Evolutionary conservation across 2,888 invertebrate genomes (phyloP).

Genomic region (Rhorus exstirpatorius): DNA sequence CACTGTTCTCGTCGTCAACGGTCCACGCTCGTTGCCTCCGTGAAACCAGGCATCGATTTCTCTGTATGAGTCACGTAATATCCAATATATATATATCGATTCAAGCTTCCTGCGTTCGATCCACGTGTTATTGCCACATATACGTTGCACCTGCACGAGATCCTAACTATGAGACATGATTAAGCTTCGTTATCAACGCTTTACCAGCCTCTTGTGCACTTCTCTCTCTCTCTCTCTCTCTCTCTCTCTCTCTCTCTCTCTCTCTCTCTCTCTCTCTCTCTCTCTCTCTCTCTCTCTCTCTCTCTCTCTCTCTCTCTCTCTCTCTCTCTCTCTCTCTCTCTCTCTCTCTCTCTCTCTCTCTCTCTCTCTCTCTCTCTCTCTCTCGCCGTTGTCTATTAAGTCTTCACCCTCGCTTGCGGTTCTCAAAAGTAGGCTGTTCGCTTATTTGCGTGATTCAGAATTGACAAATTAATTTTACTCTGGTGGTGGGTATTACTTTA

Average conservation of each 20-base stretch:
- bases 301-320: conserved; percentile 7
- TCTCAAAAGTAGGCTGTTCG: no score
- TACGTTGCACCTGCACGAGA: conserved; percentile 69
- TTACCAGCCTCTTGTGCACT: conserved; percentile 74
- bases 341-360: no score
- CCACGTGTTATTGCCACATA: conserved; percentile 69
- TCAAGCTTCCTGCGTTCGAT: conserved; percentile 59
- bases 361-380: no score
- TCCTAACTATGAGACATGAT: conserved; percentile 61
- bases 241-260: conserved; percentile 16
- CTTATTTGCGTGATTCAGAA: no score
- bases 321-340: no score
- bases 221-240: conserved; percentile 8
- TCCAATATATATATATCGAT: background rate
- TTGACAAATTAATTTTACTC: no score
- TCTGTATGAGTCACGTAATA: conserved; percentile 37
- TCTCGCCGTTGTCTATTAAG: no score
- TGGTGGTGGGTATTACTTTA: no score
- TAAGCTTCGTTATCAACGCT: conserved; percentile 81
- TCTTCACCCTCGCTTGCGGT: no score
- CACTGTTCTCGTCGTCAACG: conserved; percentile 55
- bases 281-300: background rate
- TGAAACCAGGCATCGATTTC: conserved; percentile 62
- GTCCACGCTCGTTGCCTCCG: conserved; percentile 58
- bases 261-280: background rate